Evolutionary conservation across 2,113 vertebrate genomes (phyloP).

Genomic region (Corydoras sp.): DNA sequence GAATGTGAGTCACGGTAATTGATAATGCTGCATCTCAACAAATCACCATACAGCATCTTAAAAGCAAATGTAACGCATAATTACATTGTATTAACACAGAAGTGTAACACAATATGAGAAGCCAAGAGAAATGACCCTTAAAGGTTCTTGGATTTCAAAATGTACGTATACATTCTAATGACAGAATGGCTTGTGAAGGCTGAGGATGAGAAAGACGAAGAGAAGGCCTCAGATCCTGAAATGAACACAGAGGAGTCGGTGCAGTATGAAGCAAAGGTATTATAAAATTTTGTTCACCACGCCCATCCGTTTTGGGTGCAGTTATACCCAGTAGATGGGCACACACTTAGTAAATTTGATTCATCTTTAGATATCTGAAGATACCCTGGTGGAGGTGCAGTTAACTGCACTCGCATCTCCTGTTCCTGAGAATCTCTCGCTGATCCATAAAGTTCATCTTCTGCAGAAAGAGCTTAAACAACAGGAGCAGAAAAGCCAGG

Average conservation of each 20-base stretch:
- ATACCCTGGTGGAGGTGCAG: slow-evolving; percentile 57
- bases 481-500: slow-evolving; percentile 86
- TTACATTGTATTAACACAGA: no score
- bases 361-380: slow-evolving; percentile 59
- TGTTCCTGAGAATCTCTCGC: slow-evolving; percentile 59
- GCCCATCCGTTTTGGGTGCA: background rate
- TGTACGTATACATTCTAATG: background rate
- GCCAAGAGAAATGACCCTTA: background rate
- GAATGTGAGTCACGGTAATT: no score
- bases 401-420: slow-evolving; percentile 31
- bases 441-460: slow-evolving; percentile 84
- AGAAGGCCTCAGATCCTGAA: background rate
- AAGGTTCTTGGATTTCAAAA: background rate
- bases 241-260: background rate
- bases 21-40: no score
- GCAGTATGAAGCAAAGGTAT: slow-evolving; percentile 23
- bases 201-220: slow-evolving; percentile 29
- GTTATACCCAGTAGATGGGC: no score
- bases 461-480: slow-evolving; percentile 90
- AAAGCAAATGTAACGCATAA: no score
- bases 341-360: background rate
- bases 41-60: no score
- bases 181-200: slow-evolving; percentile 39
- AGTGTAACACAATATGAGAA: no score
- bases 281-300: background rate